Percentiles rank a stretch among this genome's conserved stretches.
Evolutionary conservation across 2,797 vertebrate species (phyloP).

Genomic region (Chaetophractus vellerosus): DNA sequence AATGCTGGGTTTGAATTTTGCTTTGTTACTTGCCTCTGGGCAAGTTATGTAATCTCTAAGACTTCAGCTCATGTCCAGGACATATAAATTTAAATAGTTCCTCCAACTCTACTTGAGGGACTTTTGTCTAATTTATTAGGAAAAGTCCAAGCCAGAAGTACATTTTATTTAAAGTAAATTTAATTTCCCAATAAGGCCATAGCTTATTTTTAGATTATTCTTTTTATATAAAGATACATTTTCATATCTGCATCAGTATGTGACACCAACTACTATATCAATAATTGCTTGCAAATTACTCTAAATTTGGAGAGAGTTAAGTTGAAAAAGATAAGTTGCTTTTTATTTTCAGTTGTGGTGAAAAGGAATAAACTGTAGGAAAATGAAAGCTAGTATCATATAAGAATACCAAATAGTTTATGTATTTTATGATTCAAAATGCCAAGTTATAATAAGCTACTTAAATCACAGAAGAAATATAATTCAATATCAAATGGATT

Average conservation of each 20-base stretch:
- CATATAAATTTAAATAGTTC: background rate
- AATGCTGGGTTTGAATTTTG: background rate
- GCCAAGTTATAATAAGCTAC: constrained; percentile 62
- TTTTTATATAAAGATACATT: constrained; percentile 6
- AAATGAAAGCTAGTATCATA: constrained; percentile 43
- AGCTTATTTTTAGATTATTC: constrained; percentile 20
- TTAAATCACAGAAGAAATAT: constrained; percentile 72
- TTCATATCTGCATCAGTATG: background rate
- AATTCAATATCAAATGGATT: constrained; percentile 67
- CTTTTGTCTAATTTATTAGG: background rate
- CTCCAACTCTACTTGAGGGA: background rate
- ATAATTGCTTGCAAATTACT: background rate
- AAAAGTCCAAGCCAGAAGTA: background rate
- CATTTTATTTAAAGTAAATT: background rate
- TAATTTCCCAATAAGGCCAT: constrained; percentile 19
- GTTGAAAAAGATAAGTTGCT: background rate
- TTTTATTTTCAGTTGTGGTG: constrained; percentile 50
- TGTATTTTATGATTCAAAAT: constrained; percentile 48
- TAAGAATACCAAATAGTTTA: constrained; percentile 45
- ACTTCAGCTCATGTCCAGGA: background rate
- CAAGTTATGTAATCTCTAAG: background rate
- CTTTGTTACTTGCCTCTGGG: background rate
- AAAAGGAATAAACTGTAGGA: background rate
- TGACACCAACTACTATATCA: background rate
- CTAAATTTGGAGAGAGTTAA: background rate